phyloP scores from a whole-genome alignment of 2,888 invertebrate genomes.

The Meteorus colon region DNA sequence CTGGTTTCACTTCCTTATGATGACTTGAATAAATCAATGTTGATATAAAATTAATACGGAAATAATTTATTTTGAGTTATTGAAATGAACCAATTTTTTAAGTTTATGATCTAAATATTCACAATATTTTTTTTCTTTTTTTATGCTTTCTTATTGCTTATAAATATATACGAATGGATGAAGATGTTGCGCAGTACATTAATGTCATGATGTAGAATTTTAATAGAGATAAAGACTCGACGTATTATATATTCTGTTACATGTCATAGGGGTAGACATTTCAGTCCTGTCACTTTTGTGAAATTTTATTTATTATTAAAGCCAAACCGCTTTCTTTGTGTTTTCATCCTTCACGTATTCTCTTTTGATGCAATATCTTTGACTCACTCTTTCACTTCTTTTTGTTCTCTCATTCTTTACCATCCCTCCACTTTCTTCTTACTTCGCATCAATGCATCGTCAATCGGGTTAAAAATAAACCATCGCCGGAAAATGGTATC shows the following conservation, averaged over 20 bases:
- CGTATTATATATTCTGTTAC: background rate
- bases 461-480: constrained; percentile 26
- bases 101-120: background rate
- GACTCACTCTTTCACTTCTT: background rate
- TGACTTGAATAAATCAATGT: background rate
- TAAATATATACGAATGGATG: background rate
- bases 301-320: background rate
- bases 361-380: background rate
- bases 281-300: background rate
- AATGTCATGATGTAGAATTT: constrained; percentile 2
- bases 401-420: background rate
- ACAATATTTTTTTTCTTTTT: background rate
- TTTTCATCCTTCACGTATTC: background rate
- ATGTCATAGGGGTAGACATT: background rate
- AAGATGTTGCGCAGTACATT: background rate
- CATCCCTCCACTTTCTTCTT: no score
- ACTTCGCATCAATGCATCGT: constrained; percentile 14
- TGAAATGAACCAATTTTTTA: background rate
- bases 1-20: background rate
- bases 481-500: background rate
- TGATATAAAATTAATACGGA: background rate
- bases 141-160: background rate
- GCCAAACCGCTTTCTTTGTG: background rate
- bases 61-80: background rate
- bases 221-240: background rate